Evolutionary conservation across 2,113 vertebrate genomes (phyloP).

Genomic region (Vulpes lagopus): DNA sequence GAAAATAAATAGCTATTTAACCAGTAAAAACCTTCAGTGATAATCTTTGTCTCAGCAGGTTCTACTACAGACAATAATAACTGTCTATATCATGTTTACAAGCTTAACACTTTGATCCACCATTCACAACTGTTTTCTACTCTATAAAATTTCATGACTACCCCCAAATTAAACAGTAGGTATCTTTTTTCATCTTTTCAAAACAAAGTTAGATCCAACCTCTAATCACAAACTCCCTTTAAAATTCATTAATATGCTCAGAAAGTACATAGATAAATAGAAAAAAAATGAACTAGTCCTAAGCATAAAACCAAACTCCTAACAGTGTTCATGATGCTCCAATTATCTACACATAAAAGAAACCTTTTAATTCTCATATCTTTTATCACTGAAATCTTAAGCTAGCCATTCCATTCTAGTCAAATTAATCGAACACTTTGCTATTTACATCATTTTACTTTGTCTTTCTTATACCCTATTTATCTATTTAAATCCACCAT

Average conservation of each 20-base stretch:
- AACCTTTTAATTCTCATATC: neutral
- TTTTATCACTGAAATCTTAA: slow-evolving; percentile 31
- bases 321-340: neutral
- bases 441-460: slow-evolving; percentile 21
- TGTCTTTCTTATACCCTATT: slow-evolving; percentile 64
- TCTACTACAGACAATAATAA: neutral
- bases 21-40: neutral
- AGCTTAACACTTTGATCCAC: neutral
- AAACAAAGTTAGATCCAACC: neutral
- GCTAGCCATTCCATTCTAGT: neutral
- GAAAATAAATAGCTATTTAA: slow-evolving; percentile 40
- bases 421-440: neutral
- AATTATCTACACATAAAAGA: neutral
- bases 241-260: slow-evolving; percentile 31
- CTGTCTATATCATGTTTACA: neutral
- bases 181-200: neutral
- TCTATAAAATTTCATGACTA: slow-evolving; percentile 23
- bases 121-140: neutral
- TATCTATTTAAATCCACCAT: slow-evolving; percentile 40
- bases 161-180: neutral
- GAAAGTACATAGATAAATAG: neutral
- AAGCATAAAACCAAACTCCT: slow-evolving; percentile 28
- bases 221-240: neutral
- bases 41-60: neutral
- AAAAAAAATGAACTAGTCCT: neutral